Conservation (phyloP, 2,113 vertebrate genomes). For the Thinocorus orbignyianus region DNA sequence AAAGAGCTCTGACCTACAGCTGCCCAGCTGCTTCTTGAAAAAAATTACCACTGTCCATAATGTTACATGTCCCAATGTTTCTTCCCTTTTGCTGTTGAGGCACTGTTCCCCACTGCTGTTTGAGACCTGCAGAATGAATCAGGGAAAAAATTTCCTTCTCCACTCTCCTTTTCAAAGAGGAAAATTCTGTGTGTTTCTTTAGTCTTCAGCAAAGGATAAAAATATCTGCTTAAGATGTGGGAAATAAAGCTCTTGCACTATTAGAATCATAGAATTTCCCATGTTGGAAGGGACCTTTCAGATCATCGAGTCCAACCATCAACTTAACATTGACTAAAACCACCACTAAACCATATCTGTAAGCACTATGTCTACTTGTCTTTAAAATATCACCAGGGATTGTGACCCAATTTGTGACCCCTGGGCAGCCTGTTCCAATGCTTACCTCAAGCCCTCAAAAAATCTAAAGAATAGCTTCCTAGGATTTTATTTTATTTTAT, state of each 20-base stretch:
- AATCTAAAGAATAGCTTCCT: not conserved
- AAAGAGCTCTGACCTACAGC: conserved; percentile 36
- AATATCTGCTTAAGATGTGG: not conserved
- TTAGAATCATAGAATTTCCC: not conserved
- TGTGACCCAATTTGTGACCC: no score
- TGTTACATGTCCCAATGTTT: not conserved
- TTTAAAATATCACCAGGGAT: no score
- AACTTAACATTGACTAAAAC: no score
- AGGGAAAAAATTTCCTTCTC: not conserved
- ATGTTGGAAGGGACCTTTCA: no score
- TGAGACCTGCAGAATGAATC: not conserved
- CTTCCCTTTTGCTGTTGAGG: not conserved
- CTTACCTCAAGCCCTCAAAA: not conserved
- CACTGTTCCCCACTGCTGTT: fast-evolving
- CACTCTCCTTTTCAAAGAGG: not conserved
- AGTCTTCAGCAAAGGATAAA: not conserved
- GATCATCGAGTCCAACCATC: no score
- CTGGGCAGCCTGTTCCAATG: no score
- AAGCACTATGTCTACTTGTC: no score
- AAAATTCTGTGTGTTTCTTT: not conserved
- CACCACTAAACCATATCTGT: no score
- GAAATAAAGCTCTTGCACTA: not conserved
- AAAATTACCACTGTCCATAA: not conserved
- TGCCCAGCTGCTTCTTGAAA: conserved; percentile 45
- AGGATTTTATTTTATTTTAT: not conserved